These are phyloP conservation scores for Syndactyla subalaris DNA, from an alignment of 2,797 vertebrate species.

Conservation along the genomic window DNA sequence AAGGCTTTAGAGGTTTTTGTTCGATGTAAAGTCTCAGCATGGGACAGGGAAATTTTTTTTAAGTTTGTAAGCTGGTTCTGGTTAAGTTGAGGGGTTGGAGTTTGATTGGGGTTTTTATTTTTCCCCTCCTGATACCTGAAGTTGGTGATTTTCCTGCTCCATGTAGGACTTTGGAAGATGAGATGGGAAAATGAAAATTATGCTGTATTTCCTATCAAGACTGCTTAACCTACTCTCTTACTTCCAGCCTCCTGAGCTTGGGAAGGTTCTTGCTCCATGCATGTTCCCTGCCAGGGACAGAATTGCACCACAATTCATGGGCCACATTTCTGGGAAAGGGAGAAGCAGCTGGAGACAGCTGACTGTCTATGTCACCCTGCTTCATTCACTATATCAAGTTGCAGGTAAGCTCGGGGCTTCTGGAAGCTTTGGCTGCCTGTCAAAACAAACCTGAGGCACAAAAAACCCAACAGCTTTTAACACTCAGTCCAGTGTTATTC, in stretches of 20 bases:
- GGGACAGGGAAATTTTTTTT: neutral
- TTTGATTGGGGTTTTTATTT: neutral
- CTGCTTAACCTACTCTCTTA: neutral
- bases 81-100: neutral
- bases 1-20: neutral
- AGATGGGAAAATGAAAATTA: neutral
- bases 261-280: neutral
- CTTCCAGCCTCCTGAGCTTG: neutral
- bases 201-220: neutral
- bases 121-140: neutral
- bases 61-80: neutral
- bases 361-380: neutral
- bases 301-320: neutral
- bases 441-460: neutral
- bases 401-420: conserved; percentile 10
- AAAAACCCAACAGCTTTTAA: neutral
- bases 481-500: neutral
- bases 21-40: neutral
- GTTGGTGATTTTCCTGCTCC: neutral
- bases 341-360: neutral
- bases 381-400: neutral
- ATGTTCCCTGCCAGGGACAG: neutral
- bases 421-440: neutral
- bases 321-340: neutral
- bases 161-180: neutral